These are phyloP conservation scores for Romanogobio albipinnatus DNA, from an alignment of 2,113 vertebrate genomes.

Conservation along the genomic window DNA sequence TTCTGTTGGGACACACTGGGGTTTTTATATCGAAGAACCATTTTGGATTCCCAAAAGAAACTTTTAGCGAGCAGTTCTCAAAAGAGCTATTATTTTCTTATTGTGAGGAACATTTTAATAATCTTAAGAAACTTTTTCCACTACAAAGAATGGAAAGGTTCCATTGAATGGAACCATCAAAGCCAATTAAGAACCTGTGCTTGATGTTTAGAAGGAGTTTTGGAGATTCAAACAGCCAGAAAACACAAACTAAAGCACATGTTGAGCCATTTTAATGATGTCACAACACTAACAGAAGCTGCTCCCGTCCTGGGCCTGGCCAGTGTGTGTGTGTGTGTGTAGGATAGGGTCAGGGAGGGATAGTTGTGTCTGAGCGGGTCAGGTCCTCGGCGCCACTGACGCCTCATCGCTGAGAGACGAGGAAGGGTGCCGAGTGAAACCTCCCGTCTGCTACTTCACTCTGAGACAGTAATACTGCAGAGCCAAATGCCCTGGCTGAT, in stretches of 20 bases:
- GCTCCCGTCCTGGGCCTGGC: neutral
- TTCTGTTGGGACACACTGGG: neutral
- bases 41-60: too few relatives aligned
- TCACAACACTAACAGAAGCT: neutral
- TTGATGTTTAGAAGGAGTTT: neutral
- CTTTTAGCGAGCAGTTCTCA: too few relatives aligned
- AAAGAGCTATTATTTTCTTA: too few relatives aligned
- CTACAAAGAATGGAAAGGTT: too few relatives aligned
- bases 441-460: constrained; percentile 66
- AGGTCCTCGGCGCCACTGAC: constrained; percentile 71
- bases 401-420: constrained; percentile 70
- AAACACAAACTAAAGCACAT: neutral
- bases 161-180: too few relatives aligned
- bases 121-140: too few relatives aligned
- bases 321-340: constrained; percentile 23
- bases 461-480: neutral
- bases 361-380: constrained; percentile 76
- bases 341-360: constrained; percentile 57
- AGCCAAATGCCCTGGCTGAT: constrained; percentile 21
- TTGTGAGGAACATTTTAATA: too few relatives aligned
- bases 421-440: constrained; percentile 67
- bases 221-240: neutral
- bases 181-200: too few relatives aligned
- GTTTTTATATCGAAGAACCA: too few relatives aligned
- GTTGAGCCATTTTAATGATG: neutral